Base-by-base conservation (phyloP, 2,888 invertebrate species). In the Helobdella robusta region DNA sequence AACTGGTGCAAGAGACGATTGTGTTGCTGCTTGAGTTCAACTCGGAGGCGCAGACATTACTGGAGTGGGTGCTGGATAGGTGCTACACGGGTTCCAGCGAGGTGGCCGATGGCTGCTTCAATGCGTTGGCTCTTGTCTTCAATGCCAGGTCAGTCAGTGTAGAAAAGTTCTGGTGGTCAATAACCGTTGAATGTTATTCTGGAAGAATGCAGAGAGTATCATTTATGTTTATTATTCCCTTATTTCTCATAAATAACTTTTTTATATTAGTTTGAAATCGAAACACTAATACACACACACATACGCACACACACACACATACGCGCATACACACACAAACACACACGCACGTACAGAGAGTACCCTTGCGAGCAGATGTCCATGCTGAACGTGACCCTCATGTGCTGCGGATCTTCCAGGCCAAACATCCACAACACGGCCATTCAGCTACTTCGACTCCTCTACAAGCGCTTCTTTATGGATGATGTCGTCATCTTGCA, bases 11-110 rank as follows among this genome's bases (percentile, higher is more conserved):
- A 54, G 93, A 95, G 80, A 94, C 94, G 0, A 89, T 95, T 32
- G 89, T 95, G 1, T 82, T 94, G 56, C 82, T 98, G 56, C 81
- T 98, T 70, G 95, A 98, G 80, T 90, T 91, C 75, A 99, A 79
- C 72, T 73, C 77, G 2, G 78, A 79, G 61, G 74, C 75, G 36
- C 76, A 76, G 70, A 75, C 75, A 2, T 70, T 98, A 62, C 82
- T 98, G 54, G 98, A 98, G 81, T 98, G 97, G 97, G 89, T 93
- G 0, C 92, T 98, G 59, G 93, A 95, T 82, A 86, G 92, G 66
- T 98, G 98, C 80, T 99, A 92, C 80, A 97, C 93, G 0, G 92
- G 92, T 5, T 81, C 87, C 6, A 86, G 88, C 1, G 86, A 89
- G 70, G 91, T 95, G 46, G 93, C 95, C 1, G 94, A 95, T 79